Evolutionary conservation across 2,888 invertebrate genomes (phyloP), one percentile per base, ranked within the genome.

Genomic region (Lochmaea crataegi): DNA sequence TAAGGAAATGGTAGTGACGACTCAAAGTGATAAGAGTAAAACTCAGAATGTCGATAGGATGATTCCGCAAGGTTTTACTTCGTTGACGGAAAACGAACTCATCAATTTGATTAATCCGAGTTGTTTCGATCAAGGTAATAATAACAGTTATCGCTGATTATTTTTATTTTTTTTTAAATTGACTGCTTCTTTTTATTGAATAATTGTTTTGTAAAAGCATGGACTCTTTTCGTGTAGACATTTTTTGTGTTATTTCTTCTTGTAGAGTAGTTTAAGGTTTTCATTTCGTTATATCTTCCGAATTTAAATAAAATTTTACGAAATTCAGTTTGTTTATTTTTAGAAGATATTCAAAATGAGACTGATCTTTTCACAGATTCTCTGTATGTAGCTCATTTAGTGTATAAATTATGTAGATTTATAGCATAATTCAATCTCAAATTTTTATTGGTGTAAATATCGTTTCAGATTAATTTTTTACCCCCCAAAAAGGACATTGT

Each of bases 41-140:
- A 38, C 16, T 38, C 61, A 86, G 74, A 84, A 82, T 63, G 87
- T 88, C 83, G 89, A 83, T 83, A 87, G 80, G 56, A 91, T 91
- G 89, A 90, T 90, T 87, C 93, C 89, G 68, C 93, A 93, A 83
- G 91, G 94, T 63, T 90, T 96, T 80, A 93, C 94, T 11, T 92
- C 93, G 82, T 94, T 96, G 92, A 94, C 94, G 77, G 96, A 96
- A 86, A 94, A 93, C 86, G 96, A 96, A 87, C 90, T 96, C 80
- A 91, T 96, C 80, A 95, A 93, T 85, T 94, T 95, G 87, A 96
- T 96, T 80, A 95, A 96, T 89, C 94, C 96, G 66, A 94, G 93
- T 89, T 94, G 94, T 86, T 96, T 96, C 86, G 96, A 95, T 87
- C 93, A 92, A 89, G 91, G 92, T 93, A 89, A 86, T 80, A 82